Percentiles rank a stretch among this genome's conserved stretches.
Conservation (phyloP, 2,797 vertebrate species). For the Cygnus olor region DNA sequence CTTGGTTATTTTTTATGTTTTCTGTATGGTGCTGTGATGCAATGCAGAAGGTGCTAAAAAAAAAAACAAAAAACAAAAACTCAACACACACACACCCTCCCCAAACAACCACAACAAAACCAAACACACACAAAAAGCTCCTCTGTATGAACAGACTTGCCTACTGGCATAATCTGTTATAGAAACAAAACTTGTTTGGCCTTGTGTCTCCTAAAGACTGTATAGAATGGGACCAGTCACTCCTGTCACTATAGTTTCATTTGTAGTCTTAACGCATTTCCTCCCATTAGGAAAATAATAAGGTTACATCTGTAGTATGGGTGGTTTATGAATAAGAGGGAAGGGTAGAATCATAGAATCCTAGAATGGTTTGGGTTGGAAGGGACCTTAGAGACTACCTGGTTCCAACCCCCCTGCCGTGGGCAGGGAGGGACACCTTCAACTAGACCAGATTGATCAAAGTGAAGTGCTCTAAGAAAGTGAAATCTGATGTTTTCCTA, state of each 20-base stretch:
- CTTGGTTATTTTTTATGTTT: background rate
- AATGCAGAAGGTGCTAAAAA: background rate
- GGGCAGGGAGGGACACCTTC: too few species aligned
- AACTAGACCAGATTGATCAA: too few species aligned
- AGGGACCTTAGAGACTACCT: too few species aligned
- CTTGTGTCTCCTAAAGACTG: background rate
- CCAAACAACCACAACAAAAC: background rate
- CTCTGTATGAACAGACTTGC: background rate
- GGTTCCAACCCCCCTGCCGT: too few species aligned
- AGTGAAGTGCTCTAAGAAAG: background rate
- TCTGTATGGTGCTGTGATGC: background rate
- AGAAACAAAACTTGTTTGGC: background rate
- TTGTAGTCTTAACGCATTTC: background rate
- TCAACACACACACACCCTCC: background rate
- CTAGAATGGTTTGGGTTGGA: too few species aligned
- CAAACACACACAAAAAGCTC: accelerated
- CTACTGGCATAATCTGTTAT: accelerated
- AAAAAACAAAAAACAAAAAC: background rate
- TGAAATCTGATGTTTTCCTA: background rate
- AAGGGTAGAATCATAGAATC: background rate
- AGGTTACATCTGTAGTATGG: background rate
- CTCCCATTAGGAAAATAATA: background rate
- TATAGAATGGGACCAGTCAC: background rate
- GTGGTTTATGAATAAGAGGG: background rate
- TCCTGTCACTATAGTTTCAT: background rate